These are phyloP conservation scores for Tachysurus fulvidraco DNA, from an alignment of 2,113 vertebrate species.

Conservation along the genomic window DNA sequence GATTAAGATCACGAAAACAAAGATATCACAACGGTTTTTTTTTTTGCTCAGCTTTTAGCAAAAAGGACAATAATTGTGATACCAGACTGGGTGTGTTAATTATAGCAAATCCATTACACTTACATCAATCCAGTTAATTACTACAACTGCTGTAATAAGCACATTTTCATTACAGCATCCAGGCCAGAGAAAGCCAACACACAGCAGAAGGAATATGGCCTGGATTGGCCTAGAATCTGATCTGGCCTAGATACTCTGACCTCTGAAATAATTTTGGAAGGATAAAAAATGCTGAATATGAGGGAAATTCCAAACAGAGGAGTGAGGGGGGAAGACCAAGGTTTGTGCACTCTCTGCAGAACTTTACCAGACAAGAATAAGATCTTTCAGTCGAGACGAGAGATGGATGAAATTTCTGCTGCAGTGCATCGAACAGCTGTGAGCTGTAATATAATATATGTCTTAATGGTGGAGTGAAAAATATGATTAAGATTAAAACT, in stretches of 20 bases:
- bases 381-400: not conserved
- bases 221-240: not conserved
- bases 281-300: constrained; percentile 2
- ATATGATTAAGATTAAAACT: constrained; percentile 16
- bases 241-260: constrained; percentile 17
- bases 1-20: not conserved
- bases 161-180: not conserved
- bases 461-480: not conserved
- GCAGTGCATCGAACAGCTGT: not conserved
- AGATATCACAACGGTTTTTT: not conserved
- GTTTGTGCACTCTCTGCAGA: not conserved
- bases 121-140: not conserved
- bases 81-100: not conserved
- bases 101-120: not conserved
- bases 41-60: not conserved
- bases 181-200: not conserved
- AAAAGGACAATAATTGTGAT: not conserved
- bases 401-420: constrained; percentile 5
- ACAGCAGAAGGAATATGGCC: constrained; percentile 6
- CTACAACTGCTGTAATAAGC: not conserved
- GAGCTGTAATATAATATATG: constrained; percentile 6
- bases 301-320: constrained; percentile 17
- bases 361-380: not conserved
- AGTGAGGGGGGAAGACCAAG: constrained; percentile 24
- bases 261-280: constrained; percentile 22